Percentiles rank a stretch among this genome's conserved stretches.
Evolutionary conservation across 2,113 vertebrate species (phyloP).

Genomic region (Aspiorhynchus laticeps): DNA sequence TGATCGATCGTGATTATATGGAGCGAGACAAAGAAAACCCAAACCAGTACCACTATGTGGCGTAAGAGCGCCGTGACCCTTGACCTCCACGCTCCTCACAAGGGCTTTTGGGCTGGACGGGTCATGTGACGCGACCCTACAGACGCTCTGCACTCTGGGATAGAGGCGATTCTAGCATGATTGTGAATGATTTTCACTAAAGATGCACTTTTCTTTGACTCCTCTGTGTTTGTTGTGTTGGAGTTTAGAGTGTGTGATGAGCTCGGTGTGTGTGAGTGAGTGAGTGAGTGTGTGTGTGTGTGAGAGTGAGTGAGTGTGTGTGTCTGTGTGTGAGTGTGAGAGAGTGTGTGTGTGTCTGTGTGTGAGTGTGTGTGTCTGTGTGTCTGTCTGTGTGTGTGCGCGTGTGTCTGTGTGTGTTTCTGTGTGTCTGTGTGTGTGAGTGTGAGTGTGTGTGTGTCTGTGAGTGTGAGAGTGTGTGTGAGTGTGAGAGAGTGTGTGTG

Average conservation of each 20-base stretch:
- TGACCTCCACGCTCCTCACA: not conserved
- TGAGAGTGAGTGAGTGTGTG: no score
- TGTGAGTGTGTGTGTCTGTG: no score
- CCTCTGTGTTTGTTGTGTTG: slow-evolving; percentile 41
- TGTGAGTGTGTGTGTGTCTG: no score
- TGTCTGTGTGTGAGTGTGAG: no score
- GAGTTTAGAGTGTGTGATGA: slow-evolving; percentile 42
- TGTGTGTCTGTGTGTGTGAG: no score
- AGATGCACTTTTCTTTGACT: slow-evolving; percentile 72
- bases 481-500: no score
- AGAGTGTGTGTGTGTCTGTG: no score
- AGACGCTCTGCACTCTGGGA: not conserved
- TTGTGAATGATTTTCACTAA: slow-evolving; percentile 60
- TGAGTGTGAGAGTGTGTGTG: no score
- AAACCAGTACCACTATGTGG: slow-evolving; percentile 97
- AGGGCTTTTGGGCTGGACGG: not conserved
- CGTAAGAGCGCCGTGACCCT: slow-evolving; percentile 71
- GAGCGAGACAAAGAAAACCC: slow-evolving; percentile 95
- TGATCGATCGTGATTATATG: slow-evolving; percentile 99
- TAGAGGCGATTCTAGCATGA: not conserved
- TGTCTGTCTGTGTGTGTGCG: no score
- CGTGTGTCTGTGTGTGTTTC: no score
- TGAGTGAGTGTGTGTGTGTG: no score
- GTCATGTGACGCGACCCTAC: not conserved
- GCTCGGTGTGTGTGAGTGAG: no score